Percentiles rank a stretch among this genome's conserved stretches.
Conservation (phyloP, 2,113 vertebrate genomes). For the Mormyrus lacerda region DNA sequence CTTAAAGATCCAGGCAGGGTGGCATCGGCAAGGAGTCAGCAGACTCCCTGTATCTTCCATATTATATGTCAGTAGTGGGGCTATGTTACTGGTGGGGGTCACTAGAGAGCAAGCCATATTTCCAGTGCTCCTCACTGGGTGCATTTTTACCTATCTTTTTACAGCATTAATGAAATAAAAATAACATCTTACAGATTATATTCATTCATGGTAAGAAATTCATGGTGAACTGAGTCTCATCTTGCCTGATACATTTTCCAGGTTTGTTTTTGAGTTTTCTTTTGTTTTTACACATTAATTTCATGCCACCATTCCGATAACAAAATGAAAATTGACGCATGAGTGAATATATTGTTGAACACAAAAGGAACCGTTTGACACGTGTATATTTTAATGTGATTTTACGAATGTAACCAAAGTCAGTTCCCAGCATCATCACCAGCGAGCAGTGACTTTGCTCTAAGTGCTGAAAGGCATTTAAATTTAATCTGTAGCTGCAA, state of each 20-base stretch:
- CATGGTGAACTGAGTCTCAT: neutral
- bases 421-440: neutral
- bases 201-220: neutral
- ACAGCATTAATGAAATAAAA: neutral
- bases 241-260: neutral
- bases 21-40: constrained; percentile 17
- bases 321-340: neutral
- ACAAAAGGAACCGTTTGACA: neutral
- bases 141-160: neutral
- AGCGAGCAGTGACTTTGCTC: neutral
- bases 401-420: neutral
- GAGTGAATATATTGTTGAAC: neutral
- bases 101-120: neutral
- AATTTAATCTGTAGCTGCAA: neutral
- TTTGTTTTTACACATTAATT: neutral
- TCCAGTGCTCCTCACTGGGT: neutral
- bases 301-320: neutral
- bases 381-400: neutral
- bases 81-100: neutral
- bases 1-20: constrained; percentile 32
- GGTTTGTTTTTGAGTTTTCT: neutral
- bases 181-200: neutral
- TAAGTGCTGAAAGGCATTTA: neutral
- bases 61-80: constrained; percentile 27
- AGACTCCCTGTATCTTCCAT: constrained; percentile 31